These are phyloP conservation scores for Drosophila subsilvestris DNA, from an alignment of 2,888 invertebrate species.

Conservation along the genomic window DNA sequence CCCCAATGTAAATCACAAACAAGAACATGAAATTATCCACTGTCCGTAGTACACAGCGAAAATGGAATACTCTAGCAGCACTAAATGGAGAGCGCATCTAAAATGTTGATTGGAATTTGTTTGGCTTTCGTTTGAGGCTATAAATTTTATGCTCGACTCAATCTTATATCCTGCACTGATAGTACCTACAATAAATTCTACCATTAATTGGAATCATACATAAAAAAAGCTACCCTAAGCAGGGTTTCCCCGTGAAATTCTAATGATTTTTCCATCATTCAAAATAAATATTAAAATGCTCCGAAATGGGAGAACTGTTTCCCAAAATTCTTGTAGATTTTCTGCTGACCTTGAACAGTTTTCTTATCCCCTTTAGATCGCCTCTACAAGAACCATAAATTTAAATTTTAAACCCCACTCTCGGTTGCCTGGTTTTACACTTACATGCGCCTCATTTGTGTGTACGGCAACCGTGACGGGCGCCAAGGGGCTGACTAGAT, in stretches of 20 bases:
- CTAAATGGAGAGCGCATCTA: background rate
- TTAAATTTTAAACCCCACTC: background rate
- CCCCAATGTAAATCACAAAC: conserved; percentile 41
- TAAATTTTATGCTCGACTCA: background rate
- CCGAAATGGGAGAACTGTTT: background rate
- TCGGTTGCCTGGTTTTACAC: conserved; percentile 26
- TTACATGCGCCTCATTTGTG: conserved; percentile 84
- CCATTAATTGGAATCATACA: background rate
- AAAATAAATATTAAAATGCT: background rate
- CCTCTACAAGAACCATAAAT: too few species aligned
- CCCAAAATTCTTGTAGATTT: background rate
- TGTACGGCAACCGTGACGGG: conserved; percentile 84
- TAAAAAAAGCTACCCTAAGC: too few species aligned
- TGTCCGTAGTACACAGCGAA: background rate
- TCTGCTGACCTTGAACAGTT: background rate
- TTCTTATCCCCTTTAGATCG: background rate
- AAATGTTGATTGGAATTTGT: background rate
- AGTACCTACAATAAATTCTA: background rate
- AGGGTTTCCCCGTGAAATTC: too few species aligned
- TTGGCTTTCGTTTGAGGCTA: background rate
- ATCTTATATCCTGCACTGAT: background rate
- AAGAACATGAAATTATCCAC: conserved; percentile 17
- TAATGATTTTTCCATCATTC: too few species aligned
- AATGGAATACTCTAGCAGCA: conserved; percentile 13
- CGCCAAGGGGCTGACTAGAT: conserved; percentile 83